Base-by-base conservation (phyloP, 2,797 vertebrate species). In the Hylomyscus alleni region DNA sequence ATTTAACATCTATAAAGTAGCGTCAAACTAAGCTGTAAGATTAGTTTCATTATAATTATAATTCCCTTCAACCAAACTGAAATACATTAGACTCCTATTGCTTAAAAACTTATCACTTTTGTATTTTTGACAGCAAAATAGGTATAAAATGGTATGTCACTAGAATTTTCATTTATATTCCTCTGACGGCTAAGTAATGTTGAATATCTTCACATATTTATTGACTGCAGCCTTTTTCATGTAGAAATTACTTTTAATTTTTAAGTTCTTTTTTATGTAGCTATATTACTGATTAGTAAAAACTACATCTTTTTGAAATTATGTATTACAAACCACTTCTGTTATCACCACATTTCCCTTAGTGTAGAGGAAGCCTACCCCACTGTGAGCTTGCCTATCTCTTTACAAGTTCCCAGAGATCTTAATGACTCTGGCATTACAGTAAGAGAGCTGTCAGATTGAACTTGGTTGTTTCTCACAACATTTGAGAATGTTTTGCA, bases 31-130 rank as follows among this genome's bases (percentile, higher is more conserved):
- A 31, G 47, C 54, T 72, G 6, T 72, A 72, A 85, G 77, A 69
- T 72, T 67, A 73, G 65, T 20, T 7, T 26, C 24, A 8, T 29
- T 40, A 60, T 82, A 60, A 34, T 44, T 67, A 40, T 20, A 72
- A 34, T 86, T 24, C 37, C 14, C 34, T 77, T 83, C 17, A 78
- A 34, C 40, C 50, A 75, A 75, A 69, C 40, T 75, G 17, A 12
- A 78, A 60, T 82, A 76, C 1, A 73, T 47, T 76, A n/a, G 17
- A 81, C 12, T 58, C 69, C 85, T 58, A 80, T 20, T 60, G 29
- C 52, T 92, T 75, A 44, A 94, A 89, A 90, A 73, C 89, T n/a
- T 76, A 82, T 29, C 77, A 62, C 34, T 91, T 76, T 40, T 82
- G 13, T 83, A 73, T 84, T 87, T 93, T 89, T 95, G 50, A 20